phyloP scores from a whole-genome alignment of 1,140 invertebrate genomes.

The Bombus superbus region DNA sequence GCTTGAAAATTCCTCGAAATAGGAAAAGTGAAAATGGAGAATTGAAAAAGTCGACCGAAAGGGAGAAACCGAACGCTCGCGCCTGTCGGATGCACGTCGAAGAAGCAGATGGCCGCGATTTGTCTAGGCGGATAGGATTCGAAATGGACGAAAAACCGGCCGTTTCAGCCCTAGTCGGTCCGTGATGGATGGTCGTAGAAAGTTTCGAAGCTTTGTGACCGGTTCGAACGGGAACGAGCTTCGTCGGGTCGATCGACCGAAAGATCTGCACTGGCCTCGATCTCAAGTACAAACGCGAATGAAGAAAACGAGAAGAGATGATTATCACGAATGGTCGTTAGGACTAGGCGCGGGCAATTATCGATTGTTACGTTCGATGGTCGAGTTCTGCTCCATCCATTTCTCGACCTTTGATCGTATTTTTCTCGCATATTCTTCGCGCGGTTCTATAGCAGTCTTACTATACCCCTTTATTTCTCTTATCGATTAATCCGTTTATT shows the following conservation, averaged over 20 bases:
- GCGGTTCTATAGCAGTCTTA: no score
- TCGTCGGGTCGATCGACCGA: constrained; percentile 44
- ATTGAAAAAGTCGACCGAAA: background rate
- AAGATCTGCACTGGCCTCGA: constrained; percentile 31
- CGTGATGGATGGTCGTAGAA: background rate
- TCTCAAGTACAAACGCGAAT: background rate
- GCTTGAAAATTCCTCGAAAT: no score
- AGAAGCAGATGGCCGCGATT: constrained; percentile 9
- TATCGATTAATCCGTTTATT: no score
- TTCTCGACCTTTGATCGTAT: background rate
- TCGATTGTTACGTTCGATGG: constrained; percentile 15
- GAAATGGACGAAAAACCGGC: background rate
- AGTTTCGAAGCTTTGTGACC: background rate
- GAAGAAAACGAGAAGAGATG: constrained; percentile 24
- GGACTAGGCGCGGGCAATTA: constrained; percentile 6
- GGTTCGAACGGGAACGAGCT: constrained; percentile 32
- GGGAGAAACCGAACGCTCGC: background rate
- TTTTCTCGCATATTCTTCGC: no score
- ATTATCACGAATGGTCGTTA: constrained; percentile 35
- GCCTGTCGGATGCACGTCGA: background rate
- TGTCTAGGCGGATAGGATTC: background rate
- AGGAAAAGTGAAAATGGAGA: background rate
- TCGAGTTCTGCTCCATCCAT: background rate
- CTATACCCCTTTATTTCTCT: no score
- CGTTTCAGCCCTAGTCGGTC: background rate